A percentile compares a stretch with the other conserved stretches of the same genome.
Conservation (phyloP, 2,113 vertebrate genomes). For the Catharus fuscescens region DNA sequence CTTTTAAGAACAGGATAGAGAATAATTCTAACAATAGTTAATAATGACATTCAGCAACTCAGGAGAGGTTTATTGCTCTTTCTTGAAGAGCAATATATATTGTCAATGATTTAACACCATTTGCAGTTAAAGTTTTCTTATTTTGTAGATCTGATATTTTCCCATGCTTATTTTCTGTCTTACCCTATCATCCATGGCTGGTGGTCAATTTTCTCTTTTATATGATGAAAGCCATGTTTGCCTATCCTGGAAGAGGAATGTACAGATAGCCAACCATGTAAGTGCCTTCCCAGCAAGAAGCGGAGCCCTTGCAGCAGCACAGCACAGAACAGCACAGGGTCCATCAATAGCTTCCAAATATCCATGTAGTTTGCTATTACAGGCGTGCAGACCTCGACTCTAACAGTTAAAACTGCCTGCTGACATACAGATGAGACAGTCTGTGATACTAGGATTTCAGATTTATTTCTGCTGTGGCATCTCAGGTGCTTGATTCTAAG, state of each 20-base stretch:
- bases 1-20: not conserved
- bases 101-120: not conserved
- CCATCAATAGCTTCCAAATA: not conserved
- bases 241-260: not conserved
- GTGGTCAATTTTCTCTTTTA: not conserved
- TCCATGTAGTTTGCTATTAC: not conserved
- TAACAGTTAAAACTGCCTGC: not conserved
- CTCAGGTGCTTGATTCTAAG: not conserved
- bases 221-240: not conserved
- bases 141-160: not conserved
- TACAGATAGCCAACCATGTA: not conserved
- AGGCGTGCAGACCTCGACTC: not conserved
- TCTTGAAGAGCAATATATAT: not conserved
- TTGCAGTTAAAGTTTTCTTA: not conserved
- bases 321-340: not conserved
- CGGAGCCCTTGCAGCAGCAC: not conserved
- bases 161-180: not conserved
- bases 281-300: not conserved
- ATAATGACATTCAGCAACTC: not conserved
- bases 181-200: not conserved
- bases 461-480: not conserved
- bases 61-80: not conserved
- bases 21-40: not conserved
- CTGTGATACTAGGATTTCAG: not conserved
- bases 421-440: not conserved